Evolutionary conservation across 2,888 invertebrate genomes (phyloP).

Genomic region (Spilosoma lubricipeda): DNA sequence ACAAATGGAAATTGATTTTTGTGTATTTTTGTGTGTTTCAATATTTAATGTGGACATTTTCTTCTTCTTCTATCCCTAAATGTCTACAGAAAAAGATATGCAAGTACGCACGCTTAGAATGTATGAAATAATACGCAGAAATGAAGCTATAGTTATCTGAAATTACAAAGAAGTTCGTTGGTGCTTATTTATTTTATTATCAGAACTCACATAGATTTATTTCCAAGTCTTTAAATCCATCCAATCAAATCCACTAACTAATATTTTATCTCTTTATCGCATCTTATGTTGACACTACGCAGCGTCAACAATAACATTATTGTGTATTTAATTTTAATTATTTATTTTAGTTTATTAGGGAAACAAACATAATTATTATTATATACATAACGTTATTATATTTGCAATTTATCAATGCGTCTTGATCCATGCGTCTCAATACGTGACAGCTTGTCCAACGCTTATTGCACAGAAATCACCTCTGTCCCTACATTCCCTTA

Average conservation of each 20-base stretch:
- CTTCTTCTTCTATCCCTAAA: no score
- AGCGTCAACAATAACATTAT: neutral
- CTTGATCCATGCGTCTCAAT: neutral
- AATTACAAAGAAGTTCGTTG: neutral
- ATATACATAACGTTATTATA: neutral
- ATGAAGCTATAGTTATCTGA: neutral
- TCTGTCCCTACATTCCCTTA: slow-evolving; percentile 1
- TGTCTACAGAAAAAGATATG: neutral
- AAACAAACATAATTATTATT: no score
- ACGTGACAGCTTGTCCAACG: slow-evolving; percentile 4
- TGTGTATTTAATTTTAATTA: neutral
- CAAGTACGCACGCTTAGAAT: neutral
- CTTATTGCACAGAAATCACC: slow-evolving; percentile 12
- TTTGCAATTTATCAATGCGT: neutral
- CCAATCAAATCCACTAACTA: no score
- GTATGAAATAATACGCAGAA: neutral
- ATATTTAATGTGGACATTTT: neutral
- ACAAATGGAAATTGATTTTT: neutral
- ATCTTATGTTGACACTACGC: neutral
- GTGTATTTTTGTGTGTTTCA: neutral
- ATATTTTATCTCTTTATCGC: neutral
- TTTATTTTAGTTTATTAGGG: no score
- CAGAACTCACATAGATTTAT: no score
- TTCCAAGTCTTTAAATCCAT: no score
- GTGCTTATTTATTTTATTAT: no score